Evolutionary conservation across 2,113 vertebrate species (phyloP).

Genomic region (Ictidomys tridecemlineatus): DNA sequence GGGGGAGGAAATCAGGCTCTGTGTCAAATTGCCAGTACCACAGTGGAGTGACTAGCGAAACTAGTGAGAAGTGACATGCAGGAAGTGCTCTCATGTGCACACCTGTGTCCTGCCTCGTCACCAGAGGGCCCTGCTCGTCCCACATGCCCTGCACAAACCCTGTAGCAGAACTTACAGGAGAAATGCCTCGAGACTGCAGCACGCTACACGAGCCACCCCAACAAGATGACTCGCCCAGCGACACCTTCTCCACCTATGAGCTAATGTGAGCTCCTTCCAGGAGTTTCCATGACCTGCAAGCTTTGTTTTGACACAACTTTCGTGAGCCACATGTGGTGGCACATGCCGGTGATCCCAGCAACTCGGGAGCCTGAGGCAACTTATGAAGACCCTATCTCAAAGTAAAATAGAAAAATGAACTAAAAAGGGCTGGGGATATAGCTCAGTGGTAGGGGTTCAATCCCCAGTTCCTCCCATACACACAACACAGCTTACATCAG

Average conservation of each 20-base stretch:
- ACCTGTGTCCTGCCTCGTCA: background rate
- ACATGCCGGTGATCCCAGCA: too few species aligned
- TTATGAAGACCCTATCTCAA: too few species aligned
- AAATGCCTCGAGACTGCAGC: background rate
- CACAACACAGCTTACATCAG: too few species aligned
- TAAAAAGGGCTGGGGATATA: too few species aligned
- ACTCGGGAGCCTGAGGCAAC: too few species aligned
- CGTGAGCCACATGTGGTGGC: too few species aligned
- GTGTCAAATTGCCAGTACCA: background rate
- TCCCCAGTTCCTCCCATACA: too few species aligned
- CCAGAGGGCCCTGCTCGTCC: background rate
- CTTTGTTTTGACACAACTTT: background rate
- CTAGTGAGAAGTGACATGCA: background rate
- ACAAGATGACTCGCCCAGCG: background rate
- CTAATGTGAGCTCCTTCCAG: background rate
- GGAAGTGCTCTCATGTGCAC: background rate
- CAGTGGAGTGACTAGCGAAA: background rate
- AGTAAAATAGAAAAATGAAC: too few species aligned
- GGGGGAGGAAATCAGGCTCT: too few species aligned
- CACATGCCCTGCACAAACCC: background rate
- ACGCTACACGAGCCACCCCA: background rate
- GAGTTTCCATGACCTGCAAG: background rate
- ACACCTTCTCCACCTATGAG: background rate
- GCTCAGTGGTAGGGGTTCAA: too few species aligned
- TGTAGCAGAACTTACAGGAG: background rate